These are phyloP conservation scores for Bufo gargarizans DNA, from an alignment of 2,113 vertebrate genomes.

Conservation along the genomic window DNA sequence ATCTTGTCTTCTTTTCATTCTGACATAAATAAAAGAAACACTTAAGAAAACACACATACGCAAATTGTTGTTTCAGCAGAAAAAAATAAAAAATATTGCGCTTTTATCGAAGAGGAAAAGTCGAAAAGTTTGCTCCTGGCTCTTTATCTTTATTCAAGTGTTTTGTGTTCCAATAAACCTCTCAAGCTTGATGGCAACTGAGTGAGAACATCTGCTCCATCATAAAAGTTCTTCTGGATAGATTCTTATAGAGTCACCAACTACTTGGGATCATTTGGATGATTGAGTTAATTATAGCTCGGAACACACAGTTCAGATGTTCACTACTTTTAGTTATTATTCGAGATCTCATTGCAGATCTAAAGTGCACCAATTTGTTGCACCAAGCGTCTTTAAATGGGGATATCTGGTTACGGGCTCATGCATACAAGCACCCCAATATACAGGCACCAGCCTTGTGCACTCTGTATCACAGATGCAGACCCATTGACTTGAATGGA, in stretches of 20 bases:
- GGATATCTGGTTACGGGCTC: too few relatives aligned
- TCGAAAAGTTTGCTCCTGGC: conserved; percentile 40
- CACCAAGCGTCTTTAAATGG: neutral
- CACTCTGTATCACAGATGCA: too few relatives aligned
- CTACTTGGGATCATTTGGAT: conserved; percentile 9
- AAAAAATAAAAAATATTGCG: neutral
- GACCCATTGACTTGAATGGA: too few relatives aligned
- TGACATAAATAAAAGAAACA: conserved; percentile 53
- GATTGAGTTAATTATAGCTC: neutral
- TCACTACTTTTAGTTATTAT: neutral
- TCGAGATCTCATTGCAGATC: neutral
- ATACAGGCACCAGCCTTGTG: too few relatives aligned
- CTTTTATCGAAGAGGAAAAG: conserved; percentile 25
- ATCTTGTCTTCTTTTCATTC: conserved; percentile 41
- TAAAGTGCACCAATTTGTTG: neutral
- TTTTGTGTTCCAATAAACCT: conserved; percentile 37
- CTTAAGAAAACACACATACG: conserved; percentile 22
- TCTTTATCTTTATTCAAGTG: conserved; percentile 40
- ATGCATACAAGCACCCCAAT: too few relatives aligned
- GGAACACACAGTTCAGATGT: neutral
- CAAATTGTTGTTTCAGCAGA: conserved; percentile 48
- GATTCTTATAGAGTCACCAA: neutral
- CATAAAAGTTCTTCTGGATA: conserved; percentile 13
- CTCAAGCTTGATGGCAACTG: conserved; percentile 30
- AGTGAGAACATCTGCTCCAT: conserved; percentile 37